Base-by-base conservation (phyloP, 2,113 vertebrate species). In the Lepus europaeus region DNA sequence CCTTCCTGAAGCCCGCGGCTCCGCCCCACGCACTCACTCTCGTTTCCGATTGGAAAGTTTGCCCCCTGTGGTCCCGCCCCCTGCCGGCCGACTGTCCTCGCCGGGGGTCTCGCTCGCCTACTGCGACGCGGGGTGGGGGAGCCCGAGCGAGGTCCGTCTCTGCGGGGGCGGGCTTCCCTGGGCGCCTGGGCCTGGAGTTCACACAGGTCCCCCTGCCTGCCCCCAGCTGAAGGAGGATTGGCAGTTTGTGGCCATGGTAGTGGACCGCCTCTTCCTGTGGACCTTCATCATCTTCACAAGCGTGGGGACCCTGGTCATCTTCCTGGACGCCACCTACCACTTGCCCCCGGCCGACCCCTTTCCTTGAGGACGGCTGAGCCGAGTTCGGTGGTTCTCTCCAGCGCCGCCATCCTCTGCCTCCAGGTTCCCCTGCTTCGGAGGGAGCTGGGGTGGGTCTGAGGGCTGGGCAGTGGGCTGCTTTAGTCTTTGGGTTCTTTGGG, bases 191-290 rank as follows among this genome's bases (percentile, higher is more conserved):
- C 36, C 45, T 31, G 49, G 45, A 63, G 83, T 80, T 94, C 73
- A 85, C 39, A 27, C 31, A 66, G 51, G 61, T 45, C 93, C 66
- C 25, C 73, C 53, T 82, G 77, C 72, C 89, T 79, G 23, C 23
- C 69, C 95, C 27, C 98, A 99, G 99, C 98, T 99, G 95, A 99
- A 99, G 92, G 99, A 98, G 87, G 99, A 99, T 97, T 99, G 99
- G 99, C 99, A 99, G 96, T 99, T 98, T 94, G 99, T 99, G 49
- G 99, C 99, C 70, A 98, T 99, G 88, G 99, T 99, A 74, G 98
- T 99, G 93, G 99, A 99, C 89, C 99, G 99, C 8, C 99, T 99
- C 66, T 99, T 99, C 98, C 96, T 99, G 66, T 99, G 99, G 99
- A 98, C 99, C 68, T 99, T 99, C 95, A 98, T 99, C 93, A 96